Evolutionary conservation across 2,113 vertebrate species (phyloP).

Genomic region (Aptenodytes patagonicus): DNA sequence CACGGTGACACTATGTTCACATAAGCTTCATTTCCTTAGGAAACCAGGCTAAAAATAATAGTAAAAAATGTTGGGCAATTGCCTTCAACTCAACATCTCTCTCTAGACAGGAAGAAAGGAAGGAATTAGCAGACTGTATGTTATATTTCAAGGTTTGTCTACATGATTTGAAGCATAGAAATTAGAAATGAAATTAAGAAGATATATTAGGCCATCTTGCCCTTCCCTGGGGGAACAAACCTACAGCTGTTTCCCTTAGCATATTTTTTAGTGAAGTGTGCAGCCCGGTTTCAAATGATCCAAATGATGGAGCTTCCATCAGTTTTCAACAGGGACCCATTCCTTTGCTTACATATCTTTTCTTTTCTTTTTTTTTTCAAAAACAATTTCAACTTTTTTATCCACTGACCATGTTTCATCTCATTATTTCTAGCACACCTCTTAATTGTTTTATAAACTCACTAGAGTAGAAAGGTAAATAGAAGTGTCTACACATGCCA

Average conservation of each 20-base stretch:
- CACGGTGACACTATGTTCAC: neutral
- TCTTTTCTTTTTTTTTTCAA: neutral
- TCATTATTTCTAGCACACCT: neutral
- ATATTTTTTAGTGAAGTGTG: neutral
- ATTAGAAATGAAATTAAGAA: conserved; percentile 63
- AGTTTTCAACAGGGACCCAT: conserved; percentile 30
- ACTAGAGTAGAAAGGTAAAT: conserved; percentile 1
- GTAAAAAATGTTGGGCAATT: conserved; percentile 11
- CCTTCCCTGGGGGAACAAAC: neutral
- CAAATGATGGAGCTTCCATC: conserved; percentile 48
- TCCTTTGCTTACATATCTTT: neutral
- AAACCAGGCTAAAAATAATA: conserved; percentile 57
- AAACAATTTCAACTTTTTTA: neutral
- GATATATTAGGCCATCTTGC: conserved; percentile 35
- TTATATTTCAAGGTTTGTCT: conserved; percentile 57
- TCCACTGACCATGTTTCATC: neutral
- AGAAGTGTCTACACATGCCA: neutral
- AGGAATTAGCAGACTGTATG: conserved; percentile 30
- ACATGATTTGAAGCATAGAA: conserved; percentile 45
- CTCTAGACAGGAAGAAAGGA: conserved; percentile 56
- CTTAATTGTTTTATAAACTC: conserved; percentile 37
- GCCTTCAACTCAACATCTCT: conserved; percentile 51
- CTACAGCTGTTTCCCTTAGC: conserved; percentile 35
- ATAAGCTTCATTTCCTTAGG: conserved; percentile 51
- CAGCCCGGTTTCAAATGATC: conserved; percentile 3